Evolutionary conservation across 2,797 vertebrate genomes (phyloP), one percentile per base, ranked within the genome.

Genomic region (Margarornis squamiger): DNA sequence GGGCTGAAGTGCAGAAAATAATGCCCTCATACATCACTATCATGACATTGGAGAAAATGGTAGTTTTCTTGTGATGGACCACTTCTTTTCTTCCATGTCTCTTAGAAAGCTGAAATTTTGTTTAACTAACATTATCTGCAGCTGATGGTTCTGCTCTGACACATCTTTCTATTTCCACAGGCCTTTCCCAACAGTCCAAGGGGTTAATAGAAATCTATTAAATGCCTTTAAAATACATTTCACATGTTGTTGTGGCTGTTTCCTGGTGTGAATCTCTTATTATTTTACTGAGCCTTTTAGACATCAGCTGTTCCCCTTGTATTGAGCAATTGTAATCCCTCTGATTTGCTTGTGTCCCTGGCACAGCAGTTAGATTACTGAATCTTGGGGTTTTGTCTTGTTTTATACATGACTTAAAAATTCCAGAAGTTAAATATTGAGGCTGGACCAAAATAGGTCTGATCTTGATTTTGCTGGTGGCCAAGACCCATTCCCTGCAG

Each of bases 211-310:
- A 90, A 92, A 96, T 92, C 95, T 96, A 73, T 92, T 91, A 93
- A 81, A 84, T 95, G 63, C n/a, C 59, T 93, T 93, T 90, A 93
- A 96, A 96, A 96, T 73, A 86, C 71, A 88, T 81, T 95, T 96
- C 79, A 81, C 12, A 3, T 92, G 78, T 84, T 93, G 57, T 83
- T 94, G 82, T 94, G 55, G 48, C 67, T 95, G 82, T 93, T 96
- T 84, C 91, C 91, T 88, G 90, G 55, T 92, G 90, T 84, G 91
- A 96, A 90, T 78, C 62, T 81, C 73, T 86, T 90, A 90, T 58
- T 91, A 93, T 93, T 96, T 96, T 92, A 81, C 79, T 57, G 87
- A 93, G 70, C 68, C 70, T 94, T 91, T 92, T 91, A 90, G 82
- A 84, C 43, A 91, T 95, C 79, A 66, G 88, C 82, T 84, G 48